These are phyloP conservation scores for Myzus persicae DNA, from an alignment of 1,140 invertebrate species.

Conservation along the genomic window DNA sequence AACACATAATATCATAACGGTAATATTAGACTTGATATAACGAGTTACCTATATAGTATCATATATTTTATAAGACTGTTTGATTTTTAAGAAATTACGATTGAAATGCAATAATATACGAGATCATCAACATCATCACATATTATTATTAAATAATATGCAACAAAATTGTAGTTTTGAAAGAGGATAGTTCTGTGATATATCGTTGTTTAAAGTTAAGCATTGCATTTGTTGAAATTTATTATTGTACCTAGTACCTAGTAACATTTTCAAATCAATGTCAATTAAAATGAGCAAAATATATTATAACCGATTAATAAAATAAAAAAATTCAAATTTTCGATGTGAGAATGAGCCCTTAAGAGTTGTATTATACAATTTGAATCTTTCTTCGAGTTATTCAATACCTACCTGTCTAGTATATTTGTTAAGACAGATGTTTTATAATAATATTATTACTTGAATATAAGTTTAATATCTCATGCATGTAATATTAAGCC, in stretches of 20 bases:
- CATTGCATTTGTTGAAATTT: not conserved
- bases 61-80: not conserved
- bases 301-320: too few species aligned
- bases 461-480: not conserved
- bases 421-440: too few species aligned
- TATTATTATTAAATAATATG: not conserved
- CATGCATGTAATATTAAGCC: not conserved
- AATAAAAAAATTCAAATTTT: too few species aligned
- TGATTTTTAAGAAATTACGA: not conserved
- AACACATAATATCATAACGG: not conserved
- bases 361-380: too few species aligned
- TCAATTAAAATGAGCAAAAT: not conserved
- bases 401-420: too few species aligned
- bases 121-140: not conserved
- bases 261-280: not conserved
- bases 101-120: too few species aligned
- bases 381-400: too few species aligned
- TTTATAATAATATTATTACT: not conserved
- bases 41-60: too few species aligned
- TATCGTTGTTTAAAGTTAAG: too few species aligned
- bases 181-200: accelerated
- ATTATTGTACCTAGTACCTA: not conserved
- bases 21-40: not conserved
- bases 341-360: too few species aligned
- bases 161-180: not conserved